Base-by-base conservation (phyloP, 1,140 invertebrate species). In the Philopotamus ludificatus region DNA sequence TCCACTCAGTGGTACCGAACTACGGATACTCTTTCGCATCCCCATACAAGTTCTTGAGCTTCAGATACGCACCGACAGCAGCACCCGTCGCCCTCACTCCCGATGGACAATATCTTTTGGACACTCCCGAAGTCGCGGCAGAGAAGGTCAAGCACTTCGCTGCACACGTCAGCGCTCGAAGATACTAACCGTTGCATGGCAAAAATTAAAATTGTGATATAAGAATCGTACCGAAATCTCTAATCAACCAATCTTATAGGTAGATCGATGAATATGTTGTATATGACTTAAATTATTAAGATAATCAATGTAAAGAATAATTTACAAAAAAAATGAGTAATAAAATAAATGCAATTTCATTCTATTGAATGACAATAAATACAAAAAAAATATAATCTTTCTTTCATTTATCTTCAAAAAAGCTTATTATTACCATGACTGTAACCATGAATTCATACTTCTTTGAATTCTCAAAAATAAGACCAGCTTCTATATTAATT, bases 61-160 rank as follows among this genome's bases (percentile, higher is more conserved):
- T 42, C 65, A 66, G 68, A 54, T 70, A 70, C 25, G 68, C 68
- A 15, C 68, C 68, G 3, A 65, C 63, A n/a, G 65, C 60, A 12
- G 62, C 66, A n/a, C 66, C 57, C 8, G 60, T 68, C 0, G 66
- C 76, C 4, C 63, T 80, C n/a, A 75, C 71, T 3, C 74, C 74
- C 47, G 73, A 74, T 50, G 77, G 77, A 8, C 75, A 75, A 34
- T 74, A 77, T 25, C 70, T 77, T 39, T 76, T 8, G 75, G 75
- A 22, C 73, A 76, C 67, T 75, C 80, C 61, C 76, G 70, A 68
- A 51, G 69, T 71, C 3, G 66, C 69, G 9, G 47, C 55, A 15
- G 69, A 62, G 3, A 67, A 79, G 65, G 73, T 75, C 21, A 73
- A 72, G 0, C 78, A 79, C 62, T 78, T 80, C 72, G 74, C 75